Percentiles rank a stretch among this genome's conserved stretches.
Conservation (phyloP, 2,888 invertebrate genomes). For the Aplocera efformata region DNA sequence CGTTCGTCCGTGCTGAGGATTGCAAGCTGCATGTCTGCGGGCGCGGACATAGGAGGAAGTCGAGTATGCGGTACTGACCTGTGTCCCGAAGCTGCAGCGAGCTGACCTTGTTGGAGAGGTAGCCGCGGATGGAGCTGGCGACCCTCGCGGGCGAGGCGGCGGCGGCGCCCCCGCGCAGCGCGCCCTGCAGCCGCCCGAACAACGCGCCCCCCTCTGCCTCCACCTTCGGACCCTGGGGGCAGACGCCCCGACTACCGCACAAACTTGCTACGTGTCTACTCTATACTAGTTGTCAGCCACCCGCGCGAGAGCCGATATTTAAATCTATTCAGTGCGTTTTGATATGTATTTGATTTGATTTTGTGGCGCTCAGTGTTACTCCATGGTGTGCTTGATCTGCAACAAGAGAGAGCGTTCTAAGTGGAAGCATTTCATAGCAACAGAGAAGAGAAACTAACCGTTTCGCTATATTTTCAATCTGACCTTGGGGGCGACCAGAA, state of each 20-base stretch:
- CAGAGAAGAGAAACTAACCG: too few species aligned
- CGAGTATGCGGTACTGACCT: slow-evolving; percentile 74
- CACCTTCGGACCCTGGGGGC: slow-evolving; percentile 65
- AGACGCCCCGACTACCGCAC: slow-evolving; percentile 36
- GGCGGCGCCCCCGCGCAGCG: slow-evolving; percentile 85
- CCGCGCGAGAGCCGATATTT: slow-evolving; percentile 7
- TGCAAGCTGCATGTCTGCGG: too few species aligned
- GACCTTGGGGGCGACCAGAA: too few species aligned
- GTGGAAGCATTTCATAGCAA: too few species aligned
- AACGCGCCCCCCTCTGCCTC: slow-evolving; percentile 79
- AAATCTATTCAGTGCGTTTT: slow-evolving; percentile 67
- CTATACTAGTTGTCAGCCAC: slow-evolving; percentile 2
- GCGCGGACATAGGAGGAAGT: background rate
- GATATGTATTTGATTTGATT: slow-evolving; percentile 63
- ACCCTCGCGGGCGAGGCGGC: slow-evolving; percentile 85
- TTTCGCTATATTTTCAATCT: too few species aligned
- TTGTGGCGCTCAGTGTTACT: slow-evolving; percentile 41
- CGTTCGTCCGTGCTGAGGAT: too few species aligned
- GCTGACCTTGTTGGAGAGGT: slow-evolving; percentile 84
- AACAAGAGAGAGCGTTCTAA: slow-evolving; percentile 57
- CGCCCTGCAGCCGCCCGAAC: slow-evolving; percentile 84
- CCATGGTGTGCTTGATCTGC: slow-evolving; percentile 67
- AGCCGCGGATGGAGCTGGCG: slow-evolving; percentile 87
- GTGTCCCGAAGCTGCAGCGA: slow-evolving; percentile 85
- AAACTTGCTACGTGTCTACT: slow-evolving; percentile 20